Evolutionary conservation across 2,113 vertebrate genomes (phyloP), one percentile per base, ranked within the genome.

Genomic region (Trichechus manatus): DNA sequence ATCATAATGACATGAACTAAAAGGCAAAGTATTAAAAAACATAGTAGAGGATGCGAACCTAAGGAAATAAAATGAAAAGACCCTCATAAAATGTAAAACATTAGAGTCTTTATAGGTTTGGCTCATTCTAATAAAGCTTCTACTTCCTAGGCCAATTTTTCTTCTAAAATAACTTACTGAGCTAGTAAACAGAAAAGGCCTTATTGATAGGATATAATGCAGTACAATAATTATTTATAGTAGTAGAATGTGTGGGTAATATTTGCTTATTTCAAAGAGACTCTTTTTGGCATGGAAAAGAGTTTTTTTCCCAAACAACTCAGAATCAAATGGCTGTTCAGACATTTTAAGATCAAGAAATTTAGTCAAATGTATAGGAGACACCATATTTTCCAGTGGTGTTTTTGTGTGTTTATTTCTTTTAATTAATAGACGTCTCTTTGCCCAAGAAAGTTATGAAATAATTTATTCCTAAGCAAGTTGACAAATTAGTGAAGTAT

Each of bases 131-230:
- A 83, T 22, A 83, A 2, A 82, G 14, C 50, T 79, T 78, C 61
- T 80, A 93, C 70, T 95, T 92, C 20, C 33, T 44, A 61, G 23
- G 13, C 13, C n/a, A 93, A 53, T 68, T 96, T 94, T 87, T 87
- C 66, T 92, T 95, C 42, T 42, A 59, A 56, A 86, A 84, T 50
- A 95, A 83, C 11, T 88, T 78, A 50, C 3, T 70, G 17, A 15
- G 56, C 11, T 33, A 82, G 22, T 87, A 47, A 91, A 47, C 14
- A 88, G n/a, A 81, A 94, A 39, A 64, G 7, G 9, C 19, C 9
- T 61, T 74, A 29, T 19, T 74, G 23, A 68, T 77, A 80, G 39
- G 13, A 92, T 66, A 31, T 64, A 63, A 84, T 17, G 22, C 0
- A 93, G 36, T 85, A 72, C 19, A 39, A 42, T 50, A 31, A 83